Evolutionary conservation across 2,888 invertebrate species (phyloP), one percentile per base, ranked within the genome.

Genomic region (Monopis laevigella): DNA sequence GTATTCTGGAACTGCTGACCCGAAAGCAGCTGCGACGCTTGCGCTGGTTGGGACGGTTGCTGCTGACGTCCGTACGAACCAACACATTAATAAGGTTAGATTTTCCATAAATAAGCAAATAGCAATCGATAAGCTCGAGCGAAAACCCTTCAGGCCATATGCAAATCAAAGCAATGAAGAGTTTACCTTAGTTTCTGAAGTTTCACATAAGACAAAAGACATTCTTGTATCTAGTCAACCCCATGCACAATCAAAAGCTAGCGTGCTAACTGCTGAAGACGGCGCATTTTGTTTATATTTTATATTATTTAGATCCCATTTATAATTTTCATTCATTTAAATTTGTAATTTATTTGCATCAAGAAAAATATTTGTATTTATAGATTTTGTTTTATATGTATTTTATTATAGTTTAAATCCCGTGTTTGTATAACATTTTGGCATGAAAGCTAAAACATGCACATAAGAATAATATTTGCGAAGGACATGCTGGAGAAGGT

Each of bases 31-130:
- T 81, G 81, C 71, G 77, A 75, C 69, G 70, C 72, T 71, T 70
- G 77, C 65, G 69, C 67, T 65, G 73, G 75, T 77, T 80, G 81
- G 73, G 77, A 75, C 74, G 77, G 72, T 78, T 80, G 80, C 78
- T 81, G 80, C 80, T 80, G 78, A 78, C 80, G 80, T 80, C 80
- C 80, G 78, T 80, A 80, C 80, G 80, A 69, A 80, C 78, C 80
- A 80, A 80, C 75, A 80, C 80, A 80, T 80, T 80, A 80, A 78
- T 78, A 77, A 80, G 80, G 80, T 80, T 80, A 80, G 80, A 78
- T 80, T 80, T 78, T 80, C 78, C 75, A 71, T 77, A 62, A 69
- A 55, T 59, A 75, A 75, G 71, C 75, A 65, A 69, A 65, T 62
- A 80, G 78, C 78, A 78, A 80, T 64, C 58, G 55, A 57, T 56